A percentile compares a stretch with the other conserved stretches of the same genome.
These are phyloP conservation scores for Pempheris klunzingeri DNA, from an alignment of 2,797 vertebrate genomes.

Conservation along the genomic window DNA sequence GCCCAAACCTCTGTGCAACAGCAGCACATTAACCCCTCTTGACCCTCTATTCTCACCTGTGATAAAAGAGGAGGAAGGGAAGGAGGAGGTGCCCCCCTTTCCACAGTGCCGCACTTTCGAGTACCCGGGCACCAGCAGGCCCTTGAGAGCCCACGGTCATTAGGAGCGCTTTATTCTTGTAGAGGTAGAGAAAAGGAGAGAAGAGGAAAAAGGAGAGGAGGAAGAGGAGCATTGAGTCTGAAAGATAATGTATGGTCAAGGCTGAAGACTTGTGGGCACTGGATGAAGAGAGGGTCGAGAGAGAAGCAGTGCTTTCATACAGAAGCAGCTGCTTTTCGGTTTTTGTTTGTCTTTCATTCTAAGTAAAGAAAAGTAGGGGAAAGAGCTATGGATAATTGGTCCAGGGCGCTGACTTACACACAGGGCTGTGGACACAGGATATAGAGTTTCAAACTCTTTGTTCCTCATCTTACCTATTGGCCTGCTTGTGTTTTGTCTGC, in stretches of 20 bases:
- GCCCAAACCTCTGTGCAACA: conserved; percentile 84
- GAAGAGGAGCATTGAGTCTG: conserved; percentile 75
- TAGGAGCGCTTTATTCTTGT: conserved; percentile 88
- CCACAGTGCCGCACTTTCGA: conserved; percentile 77
- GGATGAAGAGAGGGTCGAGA: conserved; percentile 77
- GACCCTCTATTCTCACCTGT: conserved; percentile 90
- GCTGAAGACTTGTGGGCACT: conserved; percentile 76
- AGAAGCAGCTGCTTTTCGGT: conserved; percentile 81
- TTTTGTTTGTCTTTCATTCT: conserved; percentile 81
- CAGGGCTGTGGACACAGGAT: conserved; percentile 70
- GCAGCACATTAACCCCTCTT: conserved; percentile 90
- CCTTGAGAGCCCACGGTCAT: conserved; percentile 84
- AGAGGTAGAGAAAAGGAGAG: conserved; percentile 71
- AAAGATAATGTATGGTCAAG: conserved; percentile 82
- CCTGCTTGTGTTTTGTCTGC: conserved; percentile 48
- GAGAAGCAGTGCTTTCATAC: conserved; percentile 69
- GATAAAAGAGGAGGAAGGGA: conserved; percentile 85
- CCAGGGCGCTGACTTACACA: conserved; percentile 78
- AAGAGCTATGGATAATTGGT: conserved; percentile 76
- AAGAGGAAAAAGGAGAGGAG: conserved; percentile 67
- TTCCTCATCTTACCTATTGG: conserved; percentile 65
- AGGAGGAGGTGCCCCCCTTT: conserved; percentile 75
- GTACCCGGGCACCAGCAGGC: conserved; percentile 86
- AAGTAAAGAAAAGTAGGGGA: conserved; percentile 72
- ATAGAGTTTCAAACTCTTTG: conserved; percentile 75